These are phyloP conservation scores for Esox masquinongy DNA, from an alignment of 2,797 vertebrate species.

Conservation along the genomic window DNA sequence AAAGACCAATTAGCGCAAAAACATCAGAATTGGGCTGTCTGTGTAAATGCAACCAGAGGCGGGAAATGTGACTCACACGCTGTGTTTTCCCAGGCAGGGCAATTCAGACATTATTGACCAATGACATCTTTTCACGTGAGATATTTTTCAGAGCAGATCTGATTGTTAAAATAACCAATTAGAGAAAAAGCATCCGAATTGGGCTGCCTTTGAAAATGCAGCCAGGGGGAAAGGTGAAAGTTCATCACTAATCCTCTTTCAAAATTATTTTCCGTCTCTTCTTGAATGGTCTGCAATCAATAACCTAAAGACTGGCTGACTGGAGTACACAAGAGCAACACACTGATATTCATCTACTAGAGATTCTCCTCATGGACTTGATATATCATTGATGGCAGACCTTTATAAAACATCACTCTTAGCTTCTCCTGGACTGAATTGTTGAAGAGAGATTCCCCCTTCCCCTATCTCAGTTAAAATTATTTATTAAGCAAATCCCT, in stretches of 20 bases:
- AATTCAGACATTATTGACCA: too few relatives aligned
- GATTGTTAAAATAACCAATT: too few relatives aligned
- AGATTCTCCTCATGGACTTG: constrained; percentile 36
- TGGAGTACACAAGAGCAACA: constrained; percentile 36
- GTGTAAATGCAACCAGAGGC: too few relatives aligned
- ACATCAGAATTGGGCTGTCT: too few relatives aligned
- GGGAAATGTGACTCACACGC: too few relatives aligned
- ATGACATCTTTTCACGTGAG: too few relatives aligned
- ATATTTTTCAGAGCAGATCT: too few relatives aligned
- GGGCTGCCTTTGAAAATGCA: not conserved
- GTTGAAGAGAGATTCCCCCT: constrained; percentile 19
- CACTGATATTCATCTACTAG: constrained; percentile 33
- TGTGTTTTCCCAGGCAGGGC: too few relatives aligned
- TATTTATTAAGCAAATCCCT: constrained; percentile 52
- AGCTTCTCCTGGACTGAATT: constrained; percentile 30
- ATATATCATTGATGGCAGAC: constrained; percentile 43
- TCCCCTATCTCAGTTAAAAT: constrained; percentile 31
- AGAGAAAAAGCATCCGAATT: too few relatives aligned
- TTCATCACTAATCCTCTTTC: constrained; percentile 34
- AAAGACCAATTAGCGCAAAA: too few relatives aligned
- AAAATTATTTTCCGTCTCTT: constrained; percentile 27
- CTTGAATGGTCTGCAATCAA: constrained; percentile 47
- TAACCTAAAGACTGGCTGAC: constrained; percentile 34
- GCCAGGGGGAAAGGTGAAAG: not conserved
- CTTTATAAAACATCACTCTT: constrained; percentile 46